phyloP scores from a whole-genome alignment of 1,140 invertebrate genomes.

The Dermatophagoides farinae region DNA sequence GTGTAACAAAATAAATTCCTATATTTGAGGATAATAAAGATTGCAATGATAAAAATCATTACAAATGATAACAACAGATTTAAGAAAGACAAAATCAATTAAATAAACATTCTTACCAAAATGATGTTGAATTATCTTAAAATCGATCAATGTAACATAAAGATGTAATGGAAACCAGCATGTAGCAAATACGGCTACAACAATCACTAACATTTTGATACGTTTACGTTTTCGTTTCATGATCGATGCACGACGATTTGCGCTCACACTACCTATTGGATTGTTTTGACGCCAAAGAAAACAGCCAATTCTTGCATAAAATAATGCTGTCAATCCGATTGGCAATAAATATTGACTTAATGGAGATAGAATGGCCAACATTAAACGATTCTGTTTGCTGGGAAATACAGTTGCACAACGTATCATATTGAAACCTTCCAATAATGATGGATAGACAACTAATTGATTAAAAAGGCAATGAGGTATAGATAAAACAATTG shows the following conservation, averaged over 20 bases:
- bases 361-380: slow-evolving; percentile 28
- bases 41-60: not conserved
- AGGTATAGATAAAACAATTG: slow-evolving; percentile 63
- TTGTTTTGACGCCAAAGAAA: slow-evolving; percentile 24
- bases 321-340: slow-evolving; percentile 27
- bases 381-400: not conserved
- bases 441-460: not conserved
- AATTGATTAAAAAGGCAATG: slow-evolving; percentile 57
- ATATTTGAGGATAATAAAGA: not conserved
- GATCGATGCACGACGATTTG: slow-evolving; percentile 21
- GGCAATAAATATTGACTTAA: slow-evolving; percentile 33
- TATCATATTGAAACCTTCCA: not conserved
- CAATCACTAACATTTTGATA: slow-evolving; percentile 32
- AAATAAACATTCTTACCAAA: slow-evolving; percentile 8
- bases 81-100: slow-evolving; percentile 47
- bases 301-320: slow-evolving; percentile 26
- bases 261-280: slow-evolving; percentile 19
- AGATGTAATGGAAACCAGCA: slow-evolving; percentile 32
- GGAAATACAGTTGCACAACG: slow-evolving; percentile 9
- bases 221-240: slow-evolving; percentile 25
- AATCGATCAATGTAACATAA: slow-evolving; percentile 28
- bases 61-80: slow-evolving; percentile 26
- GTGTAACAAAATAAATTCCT: slow-evolving; percentile 50
- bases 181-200: slow-evolving; percentile 31
- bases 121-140: slow-evolving; percentile 16